Evolutionary conservation across 92 coral and sea anemone species (phyloP).

Genomic region (Umimayanthus chanpuru): DNA sequence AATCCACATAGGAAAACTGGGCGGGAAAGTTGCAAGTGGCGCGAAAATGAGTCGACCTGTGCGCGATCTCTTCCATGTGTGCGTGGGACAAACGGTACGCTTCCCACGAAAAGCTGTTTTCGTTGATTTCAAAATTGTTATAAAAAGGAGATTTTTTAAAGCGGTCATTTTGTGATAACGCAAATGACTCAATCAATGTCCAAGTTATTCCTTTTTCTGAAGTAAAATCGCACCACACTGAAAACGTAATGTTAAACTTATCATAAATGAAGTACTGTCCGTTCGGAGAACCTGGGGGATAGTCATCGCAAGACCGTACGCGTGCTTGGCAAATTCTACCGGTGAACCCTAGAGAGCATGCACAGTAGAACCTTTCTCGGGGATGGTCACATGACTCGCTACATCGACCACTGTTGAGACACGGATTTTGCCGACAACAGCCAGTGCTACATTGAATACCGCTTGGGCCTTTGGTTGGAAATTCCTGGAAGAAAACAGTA

Average conservation of each 20-base stretch:
- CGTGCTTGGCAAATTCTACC: slow-evolving; percentile 1
- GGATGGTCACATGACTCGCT: not conserved
- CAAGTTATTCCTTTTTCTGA: not conserved
- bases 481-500: not conserved
- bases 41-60: slow-evolving; percentile 4
- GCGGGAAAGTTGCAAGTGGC: not conserved
- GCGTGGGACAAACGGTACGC: slow-evolving; percentile 17
- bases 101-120: not conserved
- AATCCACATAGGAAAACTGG: not conserved
- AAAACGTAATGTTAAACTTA: not conserved
- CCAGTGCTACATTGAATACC: not conserved
- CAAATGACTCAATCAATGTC: not conserved
- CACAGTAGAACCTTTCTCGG: not conserved
- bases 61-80: not conserved
- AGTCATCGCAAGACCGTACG: not conserved
- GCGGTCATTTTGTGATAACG: not conserved
- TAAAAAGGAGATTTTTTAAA: not conserved
- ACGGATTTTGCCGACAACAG: not conserved
- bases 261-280: not conserved
- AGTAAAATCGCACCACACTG: slow-evolving; percentile 8
- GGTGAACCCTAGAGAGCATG: not conserved
- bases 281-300: not conserved
- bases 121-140: not conserved
- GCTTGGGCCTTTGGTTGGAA: not conserved
- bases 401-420: not conserved